Base-by-base conservation (phyloP, 2,888 invertebrate genomes). In the Patella pellucida region DNA sequence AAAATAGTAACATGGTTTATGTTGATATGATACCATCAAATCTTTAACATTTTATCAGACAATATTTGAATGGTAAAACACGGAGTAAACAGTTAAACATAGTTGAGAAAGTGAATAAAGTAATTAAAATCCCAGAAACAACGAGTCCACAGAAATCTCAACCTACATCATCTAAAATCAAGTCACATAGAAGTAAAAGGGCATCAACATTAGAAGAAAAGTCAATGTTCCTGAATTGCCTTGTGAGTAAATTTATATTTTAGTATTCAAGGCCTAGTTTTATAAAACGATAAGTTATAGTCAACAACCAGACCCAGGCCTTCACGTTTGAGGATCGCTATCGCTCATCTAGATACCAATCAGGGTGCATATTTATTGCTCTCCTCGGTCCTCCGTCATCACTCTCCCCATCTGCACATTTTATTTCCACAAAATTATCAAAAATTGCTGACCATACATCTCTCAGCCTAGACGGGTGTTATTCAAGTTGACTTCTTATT, bases 121-220 rank as follows among this genome's bases (percentile, higher is more conserved):
- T n/a, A 9, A 70, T 70, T 7, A 70, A 23, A 52, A 27, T 23
- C 15, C 19, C 50, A 41, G 51, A 41, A 41, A 27, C 31, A 7
- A 19, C 51, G 19, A 70, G n/a, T 15, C 52, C 15, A 70, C 51
- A 70, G 23, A 16, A 19, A 51, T 27, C 23, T 15, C 31, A 51
- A 27, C 19, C 23, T 19, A 16, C 70, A 70, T 14, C 27, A 41
- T n/a, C 27, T 41, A 19, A 16, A n/a, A 15, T 23, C 9, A 72
- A 62, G 67, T 9, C 19, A 19, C 5, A 19, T n/a, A 67, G 41
- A 54, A 71, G 79, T 69, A 84, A 82, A 72, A 80, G 81, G 50
- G 78, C 83, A 3, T 89, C 88, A 88, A 86, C 85, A 67, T 83
- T 85, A 31, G 87, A 88, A 19, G 89, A 89, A 73, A 88, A 87